Evolutionary conservation across 1,140 invertebrate species (phyloP).

Genomic region (Brachystomella parvula): DNA sequence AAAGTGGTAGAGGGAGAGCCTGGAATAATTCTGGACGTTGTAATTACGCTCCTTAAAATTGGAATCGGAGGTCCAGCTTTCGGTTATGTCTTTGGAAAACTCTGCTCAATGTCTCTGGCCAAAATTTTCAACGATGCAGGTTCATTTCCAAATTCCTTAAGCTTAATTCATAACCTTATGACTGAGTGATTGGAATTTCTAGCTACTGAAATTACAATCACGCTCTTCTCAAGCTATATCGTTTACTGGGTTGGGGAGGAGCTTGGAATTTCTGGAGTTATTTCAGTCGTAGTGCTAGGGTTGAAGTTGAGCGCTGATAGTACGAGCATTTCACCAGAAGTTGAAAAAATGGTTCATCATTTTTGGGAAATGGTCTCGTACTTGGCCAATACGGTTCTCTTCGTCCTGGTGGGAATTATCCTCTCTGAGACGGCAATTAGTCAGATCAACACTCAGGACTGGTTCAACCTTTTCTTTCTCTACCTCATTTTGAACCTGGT

Average conservation of each 20-base stretch:
- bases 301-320: slow-evolving; percentile 43
- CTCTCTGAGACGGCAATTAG: slow-evolving; percentile 41
- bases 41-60: slow-evolving; percentile 35
- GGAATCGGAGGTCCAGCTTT: slow-evolving; percentile 42
- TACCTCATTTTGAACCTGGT: slow-evolving; percentile 44
- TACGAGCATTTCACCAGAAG: slow-evolving; percentile 46
- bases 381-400: slow-evolving; percentile 48
- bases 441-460: slow-evolving; percentile 40
- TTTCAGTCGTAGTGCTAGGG: slow-evolving; percentile 46
- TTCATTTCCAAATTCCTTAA: slow-evolving; percentile 42
- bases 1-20: not conserved
- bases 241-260: slow-evolving; percentile 44
- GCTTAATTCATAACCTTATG: slow-evolving; percentile 40
- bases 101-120: slow-evolving; percentile 42
- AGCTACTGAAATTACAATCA: slow-evolving; percentile 45
- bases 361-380: slow-evolving; percentile 48
- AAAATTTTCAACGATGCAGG: slow-evolving; percentile 43
- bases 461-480: slow-evolving; percentile 42
- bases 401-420: slow-evolving; percentile 46
- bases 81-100: slow-evolving; percentile 43
- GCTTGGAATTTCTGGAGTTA: slow-evolving; percentile 45
- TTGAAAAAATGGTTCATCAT: slow-evolving; percentile 45
- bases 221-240: slow-evolving; percentile 44
- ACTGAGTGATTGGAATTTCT: slow-evolving; percentile 37
- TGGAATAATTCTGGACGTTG: slow-evolving; percentile 9